Evolutionary conservation across 2,797 vertebrate genomes (phyloP), one percentile per base, ranked within the genome.

Genomic region (Pseudomugil tenellus): DNA sequence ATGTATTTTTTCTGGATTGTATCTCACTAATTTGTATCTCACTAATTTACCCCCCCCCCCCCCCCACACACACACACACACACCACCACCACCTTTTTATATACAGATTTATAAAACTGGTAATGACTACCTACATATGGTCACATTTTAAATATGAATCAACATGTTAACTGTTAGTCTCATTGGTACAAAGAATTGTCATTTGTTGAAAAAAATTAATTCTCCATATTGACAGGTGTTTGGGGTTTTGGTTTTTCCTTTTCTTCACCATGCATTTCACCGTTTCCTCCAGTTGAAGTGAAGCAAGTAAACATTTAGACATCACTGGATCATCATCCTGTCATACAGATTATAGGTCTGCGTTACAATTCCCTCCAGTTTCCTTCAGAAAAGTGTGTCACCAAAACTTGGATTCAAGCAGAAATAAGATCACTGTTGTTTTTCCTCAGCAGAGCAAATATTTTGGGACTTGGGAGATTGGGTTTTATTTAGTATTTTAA

Each of bases 401-500:
- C 71, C 63, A 61, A 80, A 85, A 82, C 3, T 37, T 61, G 56
- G 72, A 83, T 67, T 69, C 62, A 63, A 84, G 72, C 56, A 21
- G 57, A 84, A 83, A 86, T 83, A 65, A 58, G 79, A 88, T 87
- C 71, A 67, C 76, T 74, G 81, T 87, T 84, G 81, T 86, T 84
- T 87, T 89, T 83, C 19, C 83, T 79, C 73, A 17, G 64, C 67
- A 74, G 63, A 67, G 83, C 82, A 88, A 87, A 85, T 90, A 86
- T 89, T 89, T 87, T 64, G 68, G 74, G 75, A 77, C 71, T 78
- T 63, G 63, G 17, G 31, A 62, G 73, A 81, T 89, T 75, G 43
- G 70, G 62, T 75, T 82, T 76, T 74, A 5, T 25, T 37, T 59
- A 29, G 58, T 51, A 48, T 29, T 35, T 23, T 14, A 39, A 11